Evolutionary conservation across 2,888 invertebrate genomes (phyloP).

Genomic region (Eueremaeus valkanovi): DNA sequence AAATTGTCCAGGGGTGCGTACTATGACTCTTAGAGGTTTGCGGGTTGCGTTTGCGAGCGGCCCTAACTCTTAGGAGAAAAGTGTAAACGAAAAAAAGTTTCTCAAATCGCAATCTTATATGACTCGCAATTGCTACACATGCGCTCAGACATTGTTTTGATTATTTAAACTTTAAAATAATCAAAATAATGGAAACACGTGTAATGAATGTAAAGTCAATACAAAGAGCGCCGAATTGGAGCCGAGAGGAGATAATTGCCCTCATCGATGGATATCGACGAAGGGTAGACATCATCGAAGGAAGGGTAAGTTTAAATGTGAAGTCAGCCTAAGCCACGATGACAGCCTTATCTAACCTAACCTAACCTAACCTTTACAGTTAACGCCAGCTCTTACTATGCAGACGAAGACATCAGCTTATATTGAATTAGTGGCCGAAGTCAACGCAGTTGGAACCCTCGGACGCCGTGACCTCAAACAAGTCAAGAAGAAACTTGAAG

Average conservation of each 20-base stretch:
- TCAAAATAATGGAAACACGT: too few species aligned
- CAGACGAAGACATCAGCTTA: background rate
- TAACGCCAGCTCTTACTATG: background rate
- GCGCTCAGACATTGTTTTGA: too few species aligned
- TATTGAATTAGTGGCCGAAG: background rate
- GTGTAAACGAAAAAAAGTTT: too few species aligned
- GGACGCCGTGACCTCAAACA: background rate
- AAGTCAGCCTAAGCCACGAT: background rate
- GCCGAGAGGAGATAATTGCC: background rate
- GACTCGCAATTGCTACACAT: too few species aligned
- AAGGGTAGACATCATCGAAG: background rate
- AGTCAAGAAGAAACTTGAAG: background rate
- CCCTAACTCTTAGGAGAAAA: too few species aligned
- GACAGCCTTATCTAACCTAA: background rate
- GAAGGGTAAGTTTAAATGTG: background rate
- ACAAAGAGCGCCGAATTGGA: constrained; percentile 11
- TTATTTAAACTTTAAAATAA: too few species aligned
- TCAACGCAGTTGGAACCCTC: background rate
- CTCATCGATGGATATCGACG: background rate
- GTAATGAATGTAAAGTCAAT: background rate
- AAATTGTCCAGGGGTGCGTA: too few species aligned
- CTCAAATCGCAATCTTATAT: too few species aligned
- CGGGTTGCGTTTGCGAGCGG: too few species aligned
- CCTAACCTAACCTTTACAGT: background rate
- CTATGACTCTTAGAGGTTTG: too few species aligned